Evolutionary conservation across 1,140 invertebrate species (phyloP), one percentile per base, ranked within the genome.

Genomic region (Cydia pomonella): DNA sequence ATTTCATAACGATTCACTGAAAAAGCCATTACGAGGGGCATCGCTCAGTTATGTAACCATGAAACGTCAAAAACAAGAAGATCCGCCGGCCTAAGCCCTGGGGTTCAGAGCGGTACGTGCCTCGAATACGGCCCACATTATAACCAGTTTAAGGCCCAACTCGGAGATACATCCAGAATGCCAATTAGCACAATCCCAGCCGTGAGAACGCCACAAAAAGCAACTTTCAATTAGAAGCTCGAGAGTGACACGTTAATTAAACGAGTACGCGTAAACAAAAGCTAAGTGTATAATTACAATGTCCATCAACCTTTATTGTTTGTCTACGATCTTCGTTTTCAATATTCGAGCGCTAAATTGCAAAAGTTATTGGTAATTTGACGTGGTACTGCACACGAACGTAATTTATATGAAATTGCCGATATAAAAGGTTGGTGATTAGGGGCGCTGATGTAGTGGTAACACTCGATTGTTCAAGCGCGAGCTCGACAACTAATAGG

Each of bases 11-110:
- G 64, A n/a, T 69, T 69, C 64, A 23, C 13, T 38, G 64, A 69
- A 69, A 69, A 69, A 38, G 64, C 29, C 29, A 69, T 69, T 69
- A 69, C 64, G 29, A 38, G 63, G 13, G 63, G 16, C 64, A 69
- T 33, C 64, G 29, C 64, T 69, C 73, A 74, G 76, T 77, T 74
- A 74, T 72, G 63, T 72, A 69, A 69, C 66, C 63, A 44, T 59
- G 74, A 75, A 78, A 82, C 73, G 77, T 82, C 81, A 82, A 82
- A 80, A 82, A 82, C 77, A 82, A 82, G 78, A 73, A 77, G 79
- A 80, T 80, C 77, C 73, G 64, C 41, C 63, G 77, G 66, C 4
- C 77, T 74, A 79, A 83, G 73, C 79, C 81, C 78, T 77, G 69
- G 78, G 77, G 78, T 63, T 79, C 76, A 78, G 76, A 76, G 71